Conservation (phyloP, 1,140 invertebrate genomes). For the Ganaspis sp. region DNA sequence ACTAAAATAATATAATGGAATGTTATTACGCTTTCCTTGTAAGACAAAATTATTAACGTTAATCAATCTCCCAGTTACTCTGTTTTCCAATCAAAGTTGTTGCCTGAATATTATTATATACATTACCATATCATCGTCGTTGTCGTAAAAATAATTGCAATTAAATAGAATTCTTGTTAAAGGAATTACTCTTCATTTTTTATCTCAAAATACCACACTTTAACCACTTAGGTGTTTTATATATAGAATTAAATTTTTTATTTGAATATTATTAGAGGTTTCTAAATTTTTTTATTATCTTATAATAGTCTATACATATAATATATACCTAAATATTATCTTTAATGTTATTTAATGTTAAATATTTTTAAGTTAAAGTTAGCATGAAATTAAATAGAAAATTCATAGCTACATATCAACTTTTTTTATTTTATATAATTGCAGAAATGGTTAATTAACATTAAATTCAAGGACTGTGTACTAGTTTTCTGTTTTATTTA, state of each 20-base stretch:
- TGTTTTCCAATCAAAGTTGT: constrained; percentile 54
- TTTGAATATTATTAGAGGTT: no score
- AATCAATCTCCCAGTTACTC: constrained; percentile 48
- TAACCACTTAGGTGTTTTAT: background rate
- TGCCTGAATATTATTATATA: constrained; percentile 51
- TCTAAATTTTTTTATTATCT: no score
- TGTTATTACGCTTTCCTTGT: constrained; percentile 53
- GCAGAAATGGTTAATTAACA: no score
- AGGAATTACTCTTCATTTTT: background rate
- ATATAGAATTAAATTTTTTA: background rate
- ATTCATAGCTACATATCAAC: no score
- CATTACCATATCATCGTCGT: constrained; percentile 33
- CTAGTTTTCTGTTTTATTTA: no score
- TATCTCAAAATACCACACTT: background rate
- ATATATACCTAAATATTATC: no score
- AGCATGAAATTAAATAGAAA: no score
- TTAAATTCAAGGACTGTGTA: no score
- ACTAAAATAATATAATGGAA: constrained; percentile 48
- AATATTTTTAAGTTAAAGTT: no score
- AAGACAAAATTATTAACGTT: constrained; percentile 47
- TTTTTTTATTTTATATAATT: no score
- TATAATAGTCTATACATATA: no score
- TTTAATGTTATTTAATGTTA: no score
- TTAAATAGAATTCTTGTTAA: constrained; percentile 39
- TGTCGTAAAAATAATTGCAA: constrained; percentile 35